Evolutionary conservation across 2,888 invertebrate genomes (phyloP).

Genomic region (Lepidochrysops patricia): DNA sequence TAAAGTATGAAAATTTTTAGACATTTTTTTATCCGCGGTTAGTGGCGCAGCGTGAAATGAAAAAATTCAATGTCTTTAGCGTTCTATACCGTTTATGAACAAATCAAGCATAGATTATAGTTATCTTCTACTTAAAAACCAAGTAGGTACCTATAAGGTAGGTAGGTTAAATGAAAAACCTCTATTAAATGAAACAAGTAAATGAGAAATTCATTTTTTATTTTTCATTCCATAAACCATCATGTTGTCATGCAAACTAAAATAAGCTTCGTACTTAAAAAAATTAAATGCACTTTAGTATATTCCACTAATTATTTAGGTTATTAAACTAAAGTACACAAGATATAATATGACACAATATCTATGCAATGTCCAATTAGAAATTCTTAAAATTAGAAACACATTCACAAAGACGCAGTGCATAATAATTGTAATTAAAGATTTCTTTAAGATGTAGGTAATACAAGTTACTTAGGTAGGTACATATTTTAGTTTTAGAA

Average conservation of each 20-base stretch:
- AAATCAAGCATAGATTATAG: too few relatives aligned
- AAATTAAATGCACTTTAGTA: slow-evolving; percentile 62
- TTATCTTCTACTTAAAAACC: too few relatives aligned
- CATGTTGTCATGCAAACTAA: slow-evolving; percentile 51
- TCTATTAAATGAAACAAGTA: slow-evolving; percentile 30
- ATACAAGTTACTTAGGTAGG: not conserved
- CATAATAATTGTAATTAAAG: not conserved
- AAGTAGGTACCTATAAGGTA: too few relatives aligned
- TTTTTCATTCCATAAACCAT: slow-evolving; percentile 65
- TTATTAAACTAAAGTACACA: slow-evolving; percentile 44
- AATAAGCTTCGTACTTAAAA: slow-evolving; percentile 43
- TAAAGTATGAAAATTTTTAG: too few relatives aligned
- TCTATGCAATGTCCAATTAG: slow-evolving; percentile 8
- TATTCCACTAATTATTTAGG: slow-evolving; percentile 42
- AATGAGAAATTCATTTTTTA: slow-evolving; percentile 44
- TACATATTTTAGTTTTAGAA: not conserved
- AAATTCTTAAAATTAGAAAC: slow-evolving; percentile 5
- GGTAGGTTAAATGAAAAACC: too few relatives aligned
- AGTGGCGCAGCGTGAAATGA: too few relatives aligned
- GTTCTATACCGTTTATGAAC: too few relatives aligned
- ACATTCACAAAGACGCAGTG: slow-evolving; percentile 12
- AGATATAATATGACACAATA: slow-evolving; percentile 64
- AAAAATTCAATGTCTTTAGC: too few relatives aligned
- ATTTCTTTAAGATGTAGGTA: not conserved
- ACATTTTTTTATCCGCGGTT: too few relatives aligned